Conservation (phyloP, 2,113 vertebrate genomes). For the Gallinago media region DNA sequence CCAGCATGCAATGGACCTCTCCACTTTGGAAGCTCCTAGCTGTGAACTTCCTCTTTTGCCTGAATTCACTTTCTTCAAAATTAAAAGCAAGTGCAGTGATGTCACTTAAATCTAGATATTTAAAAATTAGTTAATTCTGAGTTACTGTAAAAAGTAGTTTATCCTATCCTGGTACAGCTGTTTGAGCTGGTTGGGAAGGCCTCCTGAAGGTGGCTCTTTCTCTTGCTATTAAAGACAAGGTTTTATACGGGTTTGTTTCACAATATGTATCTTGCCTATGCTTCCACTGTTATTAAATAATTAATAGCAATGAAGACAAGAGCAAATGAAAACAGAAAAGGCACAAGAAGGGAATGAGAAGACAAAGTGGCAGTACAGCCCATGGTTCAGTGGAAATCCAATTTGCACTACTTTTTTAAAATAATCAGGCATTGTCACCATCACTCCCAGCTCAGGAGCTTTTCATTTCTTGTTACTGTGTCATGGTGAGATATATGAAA, state of each 20-base stretch:
- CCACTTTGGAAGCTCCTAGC: neutral
- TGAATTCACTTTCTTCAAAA: neutral
- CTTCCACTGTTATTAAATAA: neutral
- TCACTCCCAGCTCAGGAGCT: neutral
- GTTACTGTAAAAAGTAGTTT: neutral
- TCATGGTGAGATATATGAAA: neutral
- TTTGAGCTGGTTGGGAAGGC: neutral
- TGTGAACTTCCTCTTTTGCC: neutral
- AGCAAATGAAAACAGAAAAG: neutral
- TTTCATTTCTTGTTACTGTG: neutral
- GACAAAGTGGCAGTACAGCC: neutral
- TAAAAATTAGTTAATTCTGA: neutral
- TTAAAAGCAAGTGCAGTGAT: neutral
- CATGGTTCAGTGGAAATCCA: neutral
- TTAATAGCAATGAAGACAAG: neutral
- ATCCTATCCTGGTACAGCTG: neutral
- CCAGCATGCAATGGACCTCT: neutral
- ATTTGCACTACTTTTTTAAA: neutral
- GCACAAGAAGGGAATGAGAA: neutral
- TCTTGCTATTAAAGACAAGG: neutral
- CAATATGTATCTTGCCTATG: accelerated
- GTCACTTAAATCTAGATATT: neutral
- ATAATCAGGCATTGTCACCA: neutral
- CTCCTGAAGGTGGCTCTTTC: neutral
- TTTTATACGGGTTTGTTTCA: neutral